A percentile compares a stretch with the other conserved stretches of the same genome.
phyloP scores from a whole-genome alignment of 2,888 invertebrate genomes.

The Serripes groenlandicus region DNA sequence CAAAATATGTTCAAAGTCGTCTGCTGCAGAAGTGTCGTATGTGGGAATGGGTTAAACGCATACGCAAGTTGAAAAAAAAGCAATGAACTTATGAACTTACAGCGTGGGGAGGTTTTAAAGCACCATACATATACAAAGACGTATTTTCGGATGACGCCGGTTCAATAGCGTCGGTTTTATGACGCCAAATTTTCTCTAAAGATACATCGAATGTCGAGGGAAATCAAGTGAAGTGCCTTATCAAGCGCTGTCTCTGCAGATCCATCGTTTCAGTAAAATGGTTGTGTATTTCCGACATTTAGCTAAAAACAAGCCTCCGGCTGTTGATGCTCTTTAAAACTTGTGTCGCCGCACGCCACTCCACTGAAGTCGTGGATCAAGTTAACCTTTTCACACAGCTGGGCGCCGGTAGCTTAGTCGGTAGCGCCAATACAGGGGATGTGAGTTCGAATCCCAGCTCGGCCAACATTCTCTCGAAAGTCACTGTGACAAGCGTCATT shows the following conservation, averaged over 20 bases:
- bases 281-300: slow-evolving; percentile 7
- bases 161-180: neutral
- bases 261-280: slow-evolving; percentile 17
- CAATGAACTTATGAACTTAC: no score
- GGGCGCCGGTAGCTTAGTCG: neutral
- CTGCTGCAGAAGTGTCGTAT: no score
- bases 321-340: slow-evolving; percentile 8
- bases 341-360: neutral
- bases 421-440: neutral
- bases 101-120: no score
- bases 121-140: no score
- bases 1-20: no score
- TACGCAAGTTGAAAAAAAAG: no score
- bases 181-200: neutral
- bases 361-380: no score
- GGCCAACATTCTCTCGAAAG: neutral
- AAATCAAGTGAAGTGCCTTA: slow-evolving; percentile 17
- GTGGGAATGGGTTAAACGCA: no score
- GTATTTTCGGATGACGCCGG: no score
- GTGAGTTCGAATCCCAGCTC: neutral
- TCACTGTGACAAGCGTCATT: neutral
- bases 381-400: neutral
- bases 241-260: neutral
- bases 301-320: neutral
- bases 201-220: neutral